A percentile compares a stretch with the other conserved stretches of the same genome.
These are phyloP conservation scores for Isichthys henryi DNA, from an alignment of 2,113 vertebrate species.

Conservation along the genomic window DNA sequence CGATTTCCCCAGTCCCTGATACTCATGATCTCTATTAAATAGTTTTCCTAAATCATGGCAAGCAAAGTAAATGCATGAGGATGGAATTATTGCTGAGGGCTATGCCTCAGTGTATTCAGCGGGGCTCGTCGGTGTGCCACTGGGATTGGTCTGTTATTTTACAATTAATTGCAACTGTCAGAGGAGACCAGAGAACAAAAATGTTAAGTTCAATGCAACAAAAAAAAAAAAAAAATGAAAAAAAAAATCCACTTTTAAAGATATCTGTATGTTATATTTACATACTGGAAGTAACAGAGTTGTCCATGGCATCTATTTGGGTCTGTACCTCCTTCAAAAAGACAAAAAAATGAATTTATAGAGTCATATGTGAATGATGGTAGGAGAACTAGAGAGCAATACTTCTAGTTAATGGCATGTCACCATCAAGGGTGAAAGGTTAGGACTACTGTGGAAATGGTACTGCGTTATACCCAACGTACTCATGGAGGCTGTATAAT, in stretches of 20 bases:
- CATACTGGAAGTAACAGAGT: constrained; percentile 45
- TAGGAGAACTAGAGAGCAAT: constrained; percentile 49
- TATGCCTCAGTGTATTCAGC: constrained; percentile 72
- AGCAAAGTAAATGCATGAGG: constrained; percentile 66
- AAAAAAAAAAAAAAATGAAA: constrained; percentile 38
- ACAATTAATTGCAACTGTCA: constrained; percentile 90
- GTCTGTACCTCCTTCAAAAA: constrained; percentile 42
- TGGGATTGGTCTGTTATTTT: constrained; percentile 82
- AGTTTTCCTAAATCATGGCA: constrained; percentile 47
- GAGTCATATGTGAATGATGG: constrained; percentile 50
- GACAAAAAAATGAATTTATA: constrained; percentile 57
- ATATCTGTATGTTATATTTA: constrained; percentile 71
- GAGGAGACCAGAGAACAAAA: constrained; percentile 76
- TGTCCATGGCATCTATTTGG: constrained; percentile 23
- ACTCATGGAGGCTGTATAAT: constrained; percentile 42
- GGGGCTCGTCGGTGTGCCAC: constrained; percentile 67
- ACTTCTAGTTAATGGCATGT: constrained; percentile 66
- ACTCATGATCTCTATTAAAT: constrained; percentile 39
- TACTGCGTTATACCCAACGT: constrained; percentile 42
- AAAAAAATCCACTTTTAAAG: constrained; percentile 84
- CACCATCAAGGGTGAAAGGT: constrained; percentile 61
- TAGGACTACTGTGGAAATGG: constrained; percentile 48
- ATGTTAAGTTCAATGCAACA: constrained; percentile 78
- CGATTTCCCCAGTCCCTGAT: constrained; percentile 35
- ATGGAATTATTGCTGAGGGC: constrained; percentile 74